Evolutionary conservation across 2,888 invertebrate species (phyloP), one percentile per base, ranked within the genome.

Genomic region (Nomada fucata): DNA sequence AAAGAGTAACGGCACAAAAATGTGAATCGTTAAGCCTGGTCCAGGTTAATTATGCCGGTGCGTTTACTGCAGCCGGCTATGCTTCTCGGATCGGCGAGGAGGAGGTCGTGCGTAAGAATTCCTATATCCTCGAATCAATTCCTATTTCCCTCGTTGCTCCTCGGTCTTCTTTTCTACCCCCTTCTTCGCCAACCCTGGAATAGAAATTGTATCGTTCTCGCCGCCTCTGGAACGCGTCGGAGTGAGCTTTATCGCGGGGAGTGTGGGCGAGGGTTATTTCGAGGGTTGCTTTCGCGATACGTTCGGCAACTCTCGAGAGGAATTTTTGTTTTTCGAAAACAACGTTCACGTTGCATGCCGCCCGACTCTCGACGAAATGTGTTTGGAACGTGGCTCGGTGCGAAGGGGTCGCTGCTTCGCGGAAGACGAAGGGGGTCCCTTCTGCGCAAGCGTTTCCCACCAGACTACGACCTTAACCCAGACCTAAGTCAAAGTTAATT

Each of bases 21-120:
- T 36, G 36, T 36, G 36, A 36, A 7, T 36, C 36, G 36, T 36
- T 36, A 36, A 36, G 69, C 79, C 77, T 50, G 82, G 82, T 88
- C 83, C 91, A 78, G 84, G 90, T 91, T 92, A 92, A 92, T 92
- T 92, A 92, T 90, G 87, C 91, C 86, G 89, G 87, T 81, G 89
- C 88, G 91, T 92, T 92, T 92, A 92, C 91, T 90, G 85, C 88
- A 47, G 53, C 81, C 86, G 85, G 84, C 85, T 90, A 88, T 84
- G 88, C 86, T 91, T 88, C 81, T 77, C 60, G 2, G 15, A 2
- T 23, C 2, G 18, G 10, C 59, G 57, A 36, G 9, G 68, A 61
- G 70, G 69, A 83, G 77, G 72, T 42, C 72, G 79, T 57, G 79
- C 76, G 53, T 84, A 91, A 29, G 91, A 91, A 91, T 91, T 83